Conservation (phyloP, 2,113 vertebrate species). For the Erythrolamprus reginae region DNA sequence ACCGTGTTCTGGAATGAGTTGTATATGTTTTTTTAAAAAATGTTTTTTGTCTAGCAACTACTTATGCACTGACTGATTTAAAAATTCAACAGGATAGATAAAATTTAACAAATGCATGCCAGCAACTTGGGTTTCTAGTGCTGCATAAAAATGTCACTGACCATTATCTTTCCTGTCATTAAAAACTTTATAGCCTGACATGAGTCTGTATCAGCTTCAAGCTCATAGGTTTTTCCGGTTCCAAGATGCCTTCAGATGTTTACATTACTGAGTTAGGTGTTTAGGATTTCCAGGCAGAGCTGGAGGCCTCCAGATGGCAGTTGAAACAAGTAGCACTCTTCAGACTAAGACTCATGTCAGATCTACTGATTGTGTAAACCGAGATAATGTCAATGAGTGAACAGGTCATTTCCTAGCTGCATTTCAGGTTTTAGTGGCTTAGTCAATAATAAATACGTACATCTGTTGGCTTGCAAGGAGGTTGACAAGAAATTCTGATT, state of each 20-base stretch:
- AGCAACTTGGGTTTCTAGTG: neutral
- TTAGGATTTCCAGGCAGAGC: neutral
- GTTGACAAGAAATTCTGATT: neutral
- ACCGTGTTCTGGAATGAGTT: neutral
- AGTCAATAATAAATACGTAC: neutral
- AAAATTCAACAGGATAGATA: neutral
- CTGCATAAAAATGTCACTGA: neutral
- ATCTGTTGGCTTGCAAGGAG: neutral
- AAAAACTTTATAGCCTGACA: neutral
- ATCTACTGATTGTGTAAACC: neutral
- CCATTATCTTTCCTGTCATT: neutral
- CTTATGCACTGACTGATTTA: neutral
- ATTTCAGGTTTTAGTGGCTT: neutral
- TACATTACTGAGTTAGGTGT: neutral
- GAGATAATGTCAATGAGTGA: neutral
- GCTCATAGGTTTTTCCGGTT: neutral
- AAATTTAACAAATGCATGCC: neutral
- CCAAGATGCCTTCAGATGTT: neutral
- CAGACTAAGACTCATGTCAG: neutral
- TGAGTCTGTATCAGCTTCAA: neutral
- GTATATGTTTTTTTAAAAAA: neutral
- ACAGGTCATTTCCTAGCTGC: neutral
- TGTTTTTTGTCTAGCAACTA: neutral
- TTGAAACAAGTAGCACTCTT: slow-evolving; percentile 16
- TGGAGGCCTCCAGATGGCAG: neutral